Percentiles rank a stretch among this genome's conserved stretches.
Evolutionary conservation across 2,888 invertebrate species (phyloP).

Genomic region (Yponomeuta plumbellus): DNA sequence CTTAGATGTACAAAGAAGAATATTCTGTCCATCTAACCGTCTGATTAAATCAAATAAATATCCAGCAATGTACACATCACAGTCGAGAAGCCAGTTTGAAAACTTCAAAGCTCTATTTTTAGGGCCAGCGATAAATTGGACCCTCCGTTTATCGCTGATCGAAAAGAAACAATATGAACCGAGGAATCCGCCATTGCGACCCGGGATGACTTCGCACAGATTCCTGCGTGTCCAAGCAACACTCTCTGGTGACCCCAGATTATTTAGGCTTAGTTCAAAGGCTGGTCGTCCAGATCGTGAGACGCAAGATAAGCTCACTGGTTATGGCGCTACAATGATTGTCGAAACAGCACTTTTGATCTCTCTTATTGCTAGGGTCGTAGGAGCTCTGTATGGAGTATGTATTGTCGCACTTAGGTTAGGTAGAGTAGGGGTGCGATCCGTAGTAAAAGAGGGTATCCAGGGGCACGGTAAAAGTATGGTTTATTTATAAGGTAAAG

Average conservation of each 20-base stretch:
- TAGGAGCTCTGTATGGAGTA: neutral
- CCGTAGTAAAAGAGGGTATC: too few relatives aligned
- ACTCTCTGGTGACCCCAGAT: neutral
- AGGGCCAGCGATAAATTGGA: constrained; percentile 38
- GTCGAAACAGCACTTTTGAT: constrained; percentile 1
- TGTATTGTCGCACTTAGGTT: too few relatives aligned
- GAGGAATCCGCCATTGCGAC: constrained; percentile 26
- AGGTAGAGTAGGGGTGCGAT: too few relatives aligned
- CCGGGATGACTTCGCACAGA: neutral
- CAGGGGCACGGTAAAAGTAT: too few relatives aligned
- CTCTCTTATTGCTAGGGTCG: neutral
- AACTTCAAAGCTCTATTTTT: constrained; percentile 23
- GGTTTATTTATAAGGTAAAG: too few relatives aligned
- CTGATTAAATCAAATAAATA: neutral
- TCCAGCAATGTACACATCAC: neutral
- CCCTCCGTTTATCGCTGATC: constrained; percentile 49
- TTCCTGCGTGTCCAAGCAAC: neutral
- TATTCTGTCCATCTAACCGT: too few relatives aligned
- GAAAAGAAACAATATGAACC: constrained; percentile 50
- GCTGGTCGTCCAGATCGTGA: neutral
- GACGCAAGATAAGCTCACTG: neutral
- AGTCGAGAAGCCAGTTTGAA: neutral
- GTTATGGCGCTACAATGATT: neutral
- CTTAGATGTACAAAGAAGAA: too few relatives aligned
- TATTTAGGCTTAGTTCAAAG: neutral